Conservation (phyloP, 2,888 invertebrate species). For the Oegoconia quadripuncta region DNA sequence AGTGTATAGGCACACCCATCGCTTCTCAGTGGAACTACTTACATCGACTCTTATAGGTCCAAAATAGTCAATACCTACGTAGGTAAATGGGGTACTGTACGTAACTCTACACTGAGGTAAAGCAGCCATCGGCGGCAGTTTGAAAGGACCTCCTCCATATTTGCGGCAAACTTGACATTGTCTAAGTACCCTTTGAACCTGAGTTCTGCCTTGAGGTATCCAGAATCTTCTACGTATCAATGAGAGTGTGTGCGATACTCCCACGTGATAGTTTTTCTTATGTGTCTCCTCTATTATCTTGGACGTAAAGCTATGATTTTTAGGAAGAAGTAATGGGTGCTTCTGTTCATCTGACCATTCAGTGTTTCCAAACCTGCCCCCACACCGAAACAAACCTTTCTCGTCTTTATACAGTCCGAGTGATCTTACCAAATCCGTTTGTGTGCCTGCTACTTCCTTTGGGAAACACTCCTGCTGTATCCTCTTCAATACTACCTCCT, state of each 20-base stretch:
- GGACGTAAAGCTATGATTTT: slow-evolving; percentile 4
- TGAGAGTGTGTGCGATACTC: slow-evolving; percentile 7
- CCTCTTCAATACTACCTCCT: no score
- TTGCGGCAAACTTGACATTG: slow-evolving; percentile 10
- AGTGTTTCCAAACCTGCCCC: neutral
- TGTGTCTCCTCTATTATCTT: slow-evolving; percentile 7
- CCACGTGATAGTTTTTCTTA: slow-evolving; percentile 14
- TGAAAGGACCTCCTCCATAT: slow-evolving; percentile 15
- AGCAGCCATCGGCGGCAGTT: slow-evolving; percentile 10
- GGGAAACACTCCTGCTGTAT: slow-evolving; percentile 1
- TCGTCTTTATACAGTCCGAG: neutral
- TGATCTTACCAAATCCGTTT: neutral
- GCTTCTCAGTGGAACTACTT: slow-evolving; percentile 4
- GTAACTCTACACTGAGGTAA: slow-evolving; percentile 13
- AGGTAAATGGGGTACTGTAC: slow-evolving; percentile 9
- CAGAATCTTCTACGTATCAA: slow-evolving; percentile 6
- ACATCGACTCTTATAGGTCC: neutral
- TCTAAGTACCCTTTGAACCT: slow-evolving; percentile 8
- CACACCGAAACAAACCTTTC: neutral
- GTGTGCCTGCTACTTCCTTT: neutral
- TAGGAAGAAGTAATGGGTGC: slow-evolving; percentile 12
- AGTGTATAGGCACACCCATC: slow-evolving; percentile 19
- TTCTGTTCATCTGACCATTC: slow-evolving; percentile 7
- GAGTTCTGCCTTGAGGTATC: slow-evolving; percentile 9
- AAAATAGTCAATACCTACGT: slow-evolving; percentile 11